Base-by-base conservation (phyloP, 1,140 invertebrate genomes). In the Trichonephila inaurata region DNA sequence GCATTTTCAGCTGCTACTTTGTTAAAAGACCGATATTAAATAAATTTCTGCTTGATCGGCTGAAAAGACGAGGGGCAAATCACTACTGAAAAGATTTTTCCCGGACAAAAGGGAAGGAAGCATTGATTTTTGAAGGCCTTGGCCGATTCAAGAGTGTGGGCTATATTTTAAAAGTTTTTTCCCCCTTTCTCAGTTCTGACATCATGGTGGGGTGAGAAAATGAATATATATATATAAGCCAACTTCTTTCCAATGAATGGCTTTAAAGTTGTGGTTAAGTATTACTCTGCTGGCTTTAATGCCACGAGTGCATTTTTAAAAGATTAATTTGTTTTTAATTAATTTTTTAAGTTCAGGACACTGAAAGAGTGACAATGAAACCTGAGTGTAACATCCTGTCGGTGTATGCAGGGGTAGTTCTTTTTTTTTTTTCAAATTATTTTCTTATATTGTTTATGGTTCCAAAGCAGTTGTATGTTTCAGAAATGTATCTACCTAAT, bases 21-120 rank as follows among this genome's bases (percentile, higher is more conserved):
- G 85, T 87, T 87, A 87, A 87, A 87, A 87, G 85, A 87, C 85
- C 85, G 85, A 87, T 87, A 87, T 87, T 87, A 87, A 87, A 87
- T 87, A 64, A 87, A 87, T 87, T 87, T 87, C 85, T 87, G 85
- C 85, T 87, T 87, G 85, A 87, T 87, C 60, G 85, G 60, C 85
- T 87, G 85, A 87, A 64, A 87, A 87, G 85, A 87, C 58, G 85
- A 87, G 85, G 85, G 58, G 85, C 58, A 87, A 87, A 87, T 87
- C 85, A 87, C 85, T 87, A 21, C 60, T 64, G 85, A 64, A 64
- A 87, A 87, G 85, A 87, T 64, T 87, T 87, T 40, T 40, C 85
- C 19, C 24, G 60, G 61, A 87, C 85, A 87, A 87, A 87, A 19
- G 69, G 69, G 69, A 77, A 51, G 21, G 24, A 60, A 14, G 60